Evolutionary conservation across 2,113 vertebrate genomes (phyloP), one percentile per base, ranked within the genome.

Genomic region (Falcunculus frontatus): DNA sequence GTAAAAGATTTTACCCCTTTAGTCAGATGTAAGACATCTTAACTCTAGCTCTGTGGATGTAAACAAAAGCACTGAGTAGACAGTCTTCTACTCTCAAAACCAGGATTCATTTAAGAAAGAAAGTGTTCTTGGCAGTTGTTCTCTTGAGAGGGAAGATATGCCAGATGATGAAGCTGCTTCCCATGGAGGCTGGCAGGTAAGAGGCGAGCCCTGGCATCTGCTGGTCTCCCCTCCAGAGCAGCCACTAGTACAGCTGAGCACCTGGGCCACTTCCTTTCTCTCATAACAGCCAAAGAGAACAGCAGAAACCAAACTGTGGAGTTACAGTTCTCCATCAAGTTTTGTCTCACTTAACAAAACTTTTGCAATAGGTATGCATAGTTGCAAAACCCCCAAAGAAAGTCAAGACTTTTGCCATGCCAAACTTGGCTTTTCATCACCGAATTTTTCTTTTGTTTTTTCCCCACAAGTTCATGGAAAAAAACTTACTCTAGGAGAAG

Each of bases 311-410:
- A 30, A 81, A 59, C 10, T 3, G 18, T 35, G 49, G 8, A 18
- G 41, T 9, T 84, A 47, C 8, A 32, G 7, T 11, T 50, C 53
- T 26, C 55, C 14, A 39, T 6, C 25, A 15, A 29, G 55, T 57
- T 89, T 17, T 72, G 22, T 32, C 73, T 53, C 32, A 1, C 9
- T 1, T 3, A 52, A 26, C 14, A 42, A 26, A 70, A n/a, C 12
- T 69, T 74, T 27, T 52, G 32, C 39, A 69, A 26, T 0, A 6
- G 44, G 25, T 47, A 70, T 1, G 52, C 1, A 0, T 1, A 39
- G 16, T 13, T 85, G 39, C 52, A 90, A 79, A 82, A 50, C 4
- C 15, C 32, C 42, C 4, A 2, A 7, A 20, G 29, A 83, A 88
- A 88, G 9, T 13, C 46, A 29, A 7, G 12, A 33, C 6, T 62